These are phyloP conservation scores for Antennarius striatus DNA, from an alignment of 2,113 vertebrate species.

Conservation along the genomic window DNA sequence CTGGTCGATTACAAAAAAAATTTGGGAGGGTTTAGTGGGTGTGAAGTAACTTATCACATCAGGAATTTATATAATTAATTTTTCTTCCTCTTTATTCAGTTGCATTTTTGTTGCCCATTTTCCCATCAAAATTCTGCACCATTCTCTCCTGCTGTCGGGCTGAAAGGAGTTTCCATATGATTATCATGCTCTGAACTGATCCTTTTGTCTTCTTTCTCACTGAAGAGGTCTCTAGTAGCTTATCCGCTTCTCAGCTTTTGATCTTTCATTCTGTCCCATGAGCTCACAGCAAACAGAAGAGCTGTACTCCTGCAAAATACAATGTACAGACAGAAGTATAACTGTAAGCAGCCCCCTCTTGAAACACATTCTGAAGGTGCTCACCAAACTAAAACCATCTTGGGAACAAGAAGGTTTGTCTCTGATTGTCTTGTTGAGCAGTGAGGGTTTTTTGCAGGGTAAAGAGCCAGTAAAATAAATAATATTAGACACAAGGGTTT, in stretches of 20 bases:
- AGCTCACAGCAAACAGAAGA: slow-evolving; percentile 50
- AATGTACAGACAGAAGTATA: slow-evolving; percentile 35
- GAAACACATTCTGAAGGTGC: slow-evolving; percentile 11
- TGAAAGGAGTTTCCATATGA: slow-evolving; percentile 43
- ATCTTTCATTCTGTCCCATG: slow-evolving; percentile 60
- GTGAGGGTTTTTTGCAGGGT: not conserved
- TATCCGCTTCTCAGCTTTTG: slow-evolving; percentile 58
- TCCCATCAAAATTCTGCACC: slow-evolving; percentile 1
- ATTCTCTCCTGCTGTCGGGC: slow-evolving; percentile 2
- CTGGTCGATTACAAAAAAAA: slow-evolving; percentile 57
- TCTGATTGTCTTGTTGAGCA: slow-evolving; percentile 23
- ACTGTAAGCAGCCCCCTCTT: slow-evolving; percentile 29
- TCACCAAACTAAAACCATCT: slow-evolving; percentile 20
- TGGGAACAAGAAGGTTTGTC: slow-evolving; percentile 25
- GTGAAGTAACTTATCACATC: not conserved
- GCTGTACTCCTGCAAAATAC: slow-evolving; percentile 40
- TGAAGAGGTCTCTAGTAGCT: slow-evolving; percentile 42
- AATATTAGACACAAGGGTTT: too few species aligned
- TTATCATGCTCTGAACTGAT: slow-evolving; percentile 39
- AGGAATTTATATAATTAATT: slow-evolving; percentile 30
- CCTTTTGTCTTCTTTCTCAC: slow-evolving; percentile 33
- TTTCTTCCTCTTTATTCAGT: slow-evolving; percentile 11
- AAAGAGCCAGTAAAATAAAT: too few species aligned
- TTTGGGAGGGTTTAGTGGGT: not conserved
- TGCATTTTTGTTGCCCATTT: slow-evolving; percentile 19